Evolutionary conservation across 2,888 invertebrate genomes (phyloP).

Genomic region (Platycnemis pennipes): DNA sequence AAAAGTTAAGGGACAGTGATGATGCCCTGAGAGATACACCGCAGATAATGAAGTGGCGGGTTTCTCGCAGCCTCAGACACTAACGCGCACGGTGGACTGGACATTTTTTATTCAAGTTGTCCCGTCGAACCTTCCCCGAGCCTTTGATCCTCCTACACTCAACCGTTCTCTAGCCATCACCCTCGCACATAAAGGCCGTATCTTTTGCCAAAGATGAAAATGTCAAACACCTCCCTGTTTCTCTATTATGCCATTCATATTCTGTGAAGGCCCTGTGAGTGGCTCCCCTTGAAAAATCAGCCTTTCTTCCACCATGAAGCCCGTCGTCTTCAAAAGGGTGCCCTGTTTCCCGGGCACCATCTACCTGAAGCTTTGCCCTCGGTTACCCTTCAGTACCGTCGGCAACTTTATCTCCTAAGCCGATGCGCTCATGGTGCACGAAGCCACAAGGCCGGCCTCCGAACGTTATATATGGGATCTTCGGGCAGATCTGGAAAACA

Average conservation of each 20-base stretch:
- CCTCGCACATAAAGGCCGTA: not conserved
- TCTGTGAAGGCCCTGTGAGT: conserved; percentile 4
- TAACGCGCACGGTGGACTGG: not conserved
- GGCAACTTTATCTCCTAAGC: not conserved
- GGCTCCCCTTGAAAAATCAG: conserved; percentile 1
- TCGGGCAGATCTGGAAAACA: no score
- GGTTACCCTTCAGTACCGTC: not conserved
- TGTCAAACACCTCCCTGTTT: not conserved
- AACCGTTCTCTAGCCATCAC: not conserved
- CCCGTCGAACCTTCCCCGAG: not conserved
- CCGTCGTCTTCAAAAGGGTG: not conserved
- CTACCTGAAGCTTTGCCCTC: not conserved
- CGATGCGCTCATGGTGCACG: not conserved
- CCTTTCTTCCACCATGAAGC: not conserved
- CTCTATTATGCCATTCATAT: not conserved
- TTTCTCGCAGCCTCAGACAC: not conserved
- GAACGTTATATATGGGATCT: no score
- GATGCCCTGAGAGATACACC: not conserved
- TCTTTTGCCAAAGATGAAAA: not conserved
- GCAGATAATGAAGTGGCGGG: not conserved
- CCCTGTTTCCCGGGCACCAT: not conserved
- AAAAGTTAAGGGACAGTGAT: not conserved
- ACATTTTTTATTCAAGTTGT: not conserved
- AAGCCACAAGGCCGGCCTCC: no score
- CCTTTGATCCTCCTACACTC: not conserved